Percentiles rank a stretch among this genome's conserved stretches.
Evolutionary conservation across 2,888 invertebrate genomes (phyloP).

Genomic region (Podotricha telesiphe): DNA sequence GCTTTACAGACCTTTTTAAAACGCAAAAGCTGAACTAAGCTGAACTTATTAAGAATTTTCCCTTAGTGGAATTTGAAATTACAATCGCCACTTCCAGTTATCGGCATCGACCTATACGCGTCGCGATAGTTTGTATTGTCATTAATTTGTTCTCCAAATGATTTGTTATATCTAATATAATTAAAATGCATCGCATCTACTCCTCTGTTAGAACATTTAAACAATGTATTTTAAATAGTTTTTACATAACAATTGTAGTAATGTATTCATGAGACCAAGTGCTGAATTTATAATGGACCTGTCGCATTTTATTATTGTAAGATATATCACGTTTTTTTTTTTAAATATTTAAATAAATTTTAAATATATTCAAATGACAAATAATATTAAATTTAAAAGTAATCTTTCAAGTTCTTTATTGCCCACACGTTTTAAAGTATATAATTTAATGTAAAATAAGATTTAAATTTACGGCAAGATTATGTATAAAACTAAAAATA

Average conservation of each 20-base stretch:
- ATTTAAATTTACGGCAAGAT: neutral
- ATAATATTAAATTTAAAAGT: conserved; percentile 3
- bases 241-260: conserved; percentile 25
- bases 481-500: neutral
- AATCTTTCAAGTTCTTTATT: conserved; percentile 2
- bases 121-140: neutral
- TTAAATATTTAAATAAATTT: neutral
- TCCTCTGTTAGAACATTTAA: neutral
- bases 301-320: conserved; percentile 6
- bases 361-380: conserved; percentile 6
- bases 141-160: neutral
- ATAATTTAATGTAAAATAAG: neutral
- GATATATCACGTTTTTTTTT: conserved; percentile 15
- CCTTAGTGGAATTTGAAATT: neutral
- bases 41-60: neutral
- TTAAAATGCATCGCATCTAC: conserved; percentile 12
- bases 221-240: conserved; percentile 21
- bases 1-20: too few relatives aligned
- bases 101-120: too few relatives aligned
- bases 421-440: neutral
- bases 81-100: neutral
- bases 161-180: neutral
- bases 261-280: conserved; percentile 17
- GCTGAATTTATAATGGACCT: conserved; percentile 10
- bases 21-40: too few relatives aligned